phyloP scores from a whole-genome alignment of 2,797 vertebrate genomes.

The Eulemur coronatus region DNA sequence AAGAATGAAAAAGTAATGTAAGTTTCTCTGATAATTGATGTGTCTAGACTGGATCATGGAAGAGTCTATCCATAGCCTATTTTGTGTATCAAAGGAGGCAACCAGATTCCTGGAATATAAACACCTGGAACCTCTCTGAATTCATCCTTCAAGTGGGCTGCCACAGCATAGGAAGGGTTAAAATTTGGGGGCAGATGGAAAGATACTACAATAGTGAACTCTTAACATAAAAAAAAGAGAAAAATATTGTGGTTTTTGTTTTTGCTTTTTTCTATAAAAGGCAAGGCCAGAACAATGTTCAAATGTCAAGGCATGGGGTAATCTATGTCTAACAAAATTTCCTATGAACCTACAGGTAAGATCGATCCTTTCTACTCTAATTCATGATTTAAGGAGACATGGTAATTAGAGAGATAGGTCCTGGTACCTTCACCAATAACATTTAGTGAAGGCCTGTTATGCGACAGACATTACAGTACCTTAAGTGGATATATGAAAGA shows the following conservation, averaged over 20 bases:
- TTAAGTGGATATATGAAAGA: background rate
- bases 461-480: background rate
- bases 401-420: background rate
- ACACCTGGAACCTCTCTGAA: background rate
- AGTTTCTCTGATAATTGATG: background rate
- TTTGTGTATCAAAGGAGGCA: background rate
- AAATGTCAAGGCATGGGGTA: background rate
- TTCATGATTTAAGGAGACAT: background rate
- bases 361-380: background rate
- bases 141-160: background rate
- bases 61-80: background rate
- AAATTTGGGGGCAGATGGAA: background rate
- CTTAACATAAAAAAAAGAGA: background rate
- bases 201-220: background rate
- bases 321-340: background rate
- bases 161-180: background rate
- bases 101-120: background rate
- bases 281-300: background rate
- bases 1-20: background rate
- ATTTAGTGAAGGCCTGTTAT: background rate
- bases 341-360: background rate
- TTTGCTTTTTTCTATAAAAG: background rate
- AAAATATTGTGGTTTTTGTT: background rate
- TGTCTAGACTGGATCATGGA: background rate
- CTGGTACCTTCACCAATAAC: background rate